Evolutionary conservation across 1,140 invertebrate species (phyloP), one percentile per base, ranked within the genome.

Genomic region (Oedothorax gibbosus): DNA sequence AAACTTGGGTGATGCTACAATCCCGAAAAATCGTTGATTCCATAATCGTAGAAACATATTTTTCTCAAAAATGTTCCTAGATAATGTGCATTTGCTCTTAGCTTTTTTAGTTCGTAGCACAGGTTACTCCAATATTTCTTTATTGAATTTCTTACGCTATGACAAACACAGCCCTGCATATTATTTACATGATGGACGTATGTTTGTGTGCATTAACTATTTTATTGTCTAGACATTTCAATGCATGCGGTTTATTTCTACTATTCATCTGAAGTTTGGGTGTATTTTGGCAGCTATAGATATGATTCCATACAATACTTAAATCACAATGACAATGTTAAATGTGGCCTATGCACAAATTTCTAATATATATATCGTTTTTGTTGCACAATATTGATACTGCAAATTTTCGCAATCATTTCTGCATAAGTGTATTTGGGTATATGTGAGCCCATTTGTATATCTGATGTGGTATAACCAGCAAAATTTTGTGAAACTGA

Each of bases 331-430:
- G 72, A 84, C 81, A 75, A 76, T 84, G 81, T 75, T 84, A 68
- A 73, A 84, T 84, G 81, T 84, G 81, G 81, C 81, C 81, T 84
- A 84, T 84, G 81, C 81, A 84, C 81, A 84, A 76, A 84, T 84
- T 84, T 84, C 20, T 79, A 66, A 56, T 50, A 84, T 65, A 84
- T 65, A 66, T 68, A 57, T 84, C 21, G 76, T 73, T 84, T 84
- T 18, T 66, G 81, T 76, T 84, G 81, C 81, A 84, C 72, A 73
- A 53, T 75, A 84, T 50, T 73, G 18, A 35, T 75, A 68, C 15
- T 82, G 69, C 71, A 84, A 84, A 84, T 84, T 84, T 84, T 84
- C 62, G 62, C 50, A 84, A 75, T 84, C 68, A 65, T 84, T 73
- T 76, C 71, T 75, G 18, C 51, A 84, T 84, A 82, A 77, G 65